These are phyloP conservation scores for Pogonognathellus flavescens DNA, from an alignment of 1,140 invertebrate species.

Conservation along the genomic window DNA sequence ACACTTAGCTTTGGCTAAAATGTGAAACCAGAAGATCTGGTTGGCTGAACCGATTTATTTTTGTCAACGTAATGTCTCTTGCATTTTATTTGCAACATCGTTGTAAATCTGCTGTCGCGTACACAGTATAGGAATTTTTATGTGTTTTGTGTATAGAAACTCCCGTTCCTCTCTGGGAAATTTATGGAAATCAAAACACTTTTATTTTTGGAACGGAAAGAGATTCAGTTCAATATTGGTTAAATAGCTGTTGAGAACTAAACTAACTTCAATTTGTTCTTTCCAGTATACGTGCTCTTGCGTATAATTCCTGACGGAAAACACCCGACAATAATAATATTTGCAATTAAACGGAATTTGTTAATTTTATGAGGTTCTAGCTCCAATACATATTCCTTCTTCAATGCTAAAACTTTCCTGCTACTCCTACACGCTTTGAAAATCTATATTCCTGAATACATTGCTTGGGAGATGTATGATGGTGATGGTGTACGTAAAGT, in stretches of 20 bases:
- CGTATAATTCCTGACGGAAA: background rate
- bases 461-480: too few species aligned
- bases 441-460: too few species aligned
- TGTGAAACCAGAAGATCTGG: conserved; percentile 5
- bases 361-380: background rate
- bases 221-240: background rate
- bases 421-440: too few species aligned
- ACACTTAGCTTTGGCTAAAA: background rate
- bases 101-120: conserved; percentile 34
- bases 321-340: too few species aligned
- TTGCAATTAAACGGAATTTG: background rate
- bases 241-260: conserved; percentile 29
- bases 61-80: conserved; percentile 42
- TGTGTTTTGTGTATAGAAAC: conserved; percentile 28
- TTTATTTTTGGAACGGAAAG: conserved; percentile 40
- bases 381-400: background rate
- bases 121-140: conserved; percentile 24
- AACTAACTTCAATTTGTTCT: conserved; percentile 26
- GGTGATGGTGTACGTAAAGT: too few species aligned
- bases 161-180: conserved; percentile 23
- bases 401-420: background rate
- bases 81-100: conserved; percentile 42
- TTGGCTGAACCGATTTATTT: conserved; percentile 37
- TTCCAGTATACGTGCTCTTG: background rate
- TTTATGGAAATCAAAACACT: conserved; percentile 50